Conservation (phyloP, 2,113 vertebrate species). For the Corvus moneduloides region DNA sequence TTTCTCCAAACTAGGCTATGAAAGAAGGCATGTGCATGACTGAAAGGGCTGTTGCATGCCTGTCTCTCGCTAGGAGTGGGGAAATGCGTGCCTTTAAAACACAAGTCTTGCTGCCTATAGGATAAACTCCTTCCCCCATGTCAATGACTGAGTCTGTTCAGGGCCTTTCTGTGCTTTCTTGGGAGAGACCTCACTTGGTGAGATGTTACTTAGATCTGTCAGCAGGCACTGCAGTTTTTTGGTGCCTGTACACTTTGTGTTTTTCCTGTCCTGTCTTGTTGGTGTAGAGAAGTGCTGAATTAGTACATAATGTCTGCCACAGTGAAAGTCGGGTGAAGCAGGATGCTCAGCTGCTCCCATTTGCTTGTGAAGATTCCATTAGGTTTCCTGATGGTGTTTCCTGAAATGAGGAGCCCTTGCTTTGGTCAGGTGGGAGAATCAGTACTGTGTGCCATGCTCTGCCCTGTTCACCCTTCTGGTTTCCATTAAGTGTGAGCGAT, state of each 20-base stretch:
- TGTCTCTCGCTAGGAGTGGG: not conserved
- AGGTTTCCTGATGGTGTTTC: not conserved
- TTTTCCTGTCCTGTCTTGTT: not conserved
- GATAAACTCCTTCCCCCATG: not conserved
- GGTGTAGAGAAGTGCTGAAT: not conserved
- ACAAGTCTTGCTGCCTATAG: not conserved
- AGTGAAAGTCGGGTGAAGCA: not conserved
- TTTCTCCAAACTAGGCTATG: not conserved
- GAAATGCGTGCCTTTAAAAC: not conserved
- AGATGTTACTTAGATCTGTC: not conserved
- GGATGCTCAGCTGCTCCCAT: not conserved
- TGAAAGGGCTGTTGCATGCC: not conserved
- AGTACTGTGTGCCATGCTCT: not conserved
- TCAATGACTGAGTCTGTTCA: not conserved
- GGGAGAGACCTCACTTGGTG: not conserved
- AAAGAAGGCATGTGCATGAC: rapidly evolving
- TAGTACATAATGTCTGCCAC: not conserved
- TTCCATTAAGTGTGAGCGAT: not conserved
- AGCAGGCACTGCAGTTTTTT: not conserved
- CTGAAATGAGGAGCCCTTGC: not conserved
- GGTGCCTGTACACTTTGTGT: not conserved
- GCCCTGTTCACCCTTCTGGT: not conserved
- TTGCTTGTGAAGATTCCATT: not conserved
- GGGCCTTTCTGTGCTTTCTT: not conserved
- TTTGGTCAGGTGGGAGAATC: not conserved